Evolutionary conservation across 2,113 vertebrate species (phyloP), one percentile per base, ranked within the genome.

Genomic region (Macheiramphus alcinus): DNA sequence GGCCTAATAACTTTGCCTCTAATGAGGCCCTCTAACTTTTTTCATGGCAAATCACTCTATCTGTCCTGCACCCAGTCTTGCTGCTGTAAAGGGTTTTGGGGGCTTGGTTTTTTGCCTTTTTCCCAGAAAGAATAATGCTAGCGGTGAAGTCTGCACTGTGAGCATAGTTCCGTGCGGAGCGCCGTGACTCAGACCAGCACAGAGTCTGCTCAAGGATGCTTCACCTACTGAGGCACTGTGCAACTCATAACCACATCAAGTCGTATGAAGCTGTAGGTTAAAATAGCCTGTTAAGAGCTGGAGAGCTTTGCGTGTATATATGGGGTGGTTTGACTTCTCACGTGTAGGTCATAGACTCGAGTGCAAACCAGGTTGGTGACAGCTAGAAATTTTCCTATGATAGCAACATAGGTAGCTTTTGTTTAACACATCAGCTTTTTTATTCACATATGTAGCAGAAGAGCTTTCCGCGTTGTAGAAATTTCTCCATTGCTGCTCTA

Each of bases 1-100:
- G 80, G 93, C 94, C 97, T 95, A 94, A 97, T 95, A 97, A 97
- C 92, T 97, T 97, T 95, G 71, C 80, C 34, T 88, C 72, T 97
- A 98, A 97, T 96, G 93, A 97, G 86, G 61, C 67, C 31, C 27
- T 91, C 85, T 43, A 91, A 92, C 68, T 67, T 96, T 95, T 93
- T 93, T 55, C 86, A 34, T 29, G 26, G 70, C 88, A 93, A 93
- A 97, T 92, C 86, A 92, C 80, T 88, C 36, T 7, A 43, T 92
- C 88, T 93, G 83, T 96, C 90, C 91, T 72, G 83, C 42, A n/a
- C 78, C 56, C 93, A 53, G 15, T 48, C 80, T 67, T 25, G 2
- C 73, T 86, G 40, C 88, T 93, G 16, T 95, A 72, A 95, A 73
- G 50, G 29, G 59, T 94, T 91, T 52, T 17, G 52, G 52, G 50